A percentile compares a stretch with the other conserved stretches of the same genome.
Conservation (phyloP, 2,797 vertebrate species). For the Peromyscus attwateri region DNA sequence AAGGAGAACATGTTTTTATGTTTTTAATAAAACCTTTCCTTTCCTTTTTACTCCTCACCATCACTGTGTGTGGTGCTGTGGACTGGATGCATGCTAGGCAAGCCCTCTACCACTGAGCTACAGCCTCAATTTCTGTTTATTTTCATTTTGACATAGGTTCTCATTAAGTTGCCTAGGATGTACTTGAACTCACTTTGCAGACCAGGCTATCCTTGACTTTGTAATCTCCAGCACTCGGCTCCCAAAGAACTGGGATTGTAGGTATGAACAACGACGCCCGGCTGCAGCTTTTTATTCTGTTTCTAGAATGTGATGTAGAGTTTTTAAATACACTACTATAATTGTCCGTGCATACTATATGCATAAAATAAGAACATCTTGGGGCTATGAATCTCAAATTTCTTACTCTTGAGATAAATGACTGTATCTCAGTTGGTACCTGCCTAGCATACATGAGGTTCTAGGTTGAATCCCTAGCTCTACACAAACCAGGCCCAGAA, state of each 20-base stretch:
- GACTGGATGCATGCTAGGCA: neutral
- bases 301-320: neutral
- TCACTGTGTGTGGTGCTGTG: neutral
- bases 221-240: neutral
- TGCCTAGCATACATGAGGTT: neutral
- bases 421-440: neutral
- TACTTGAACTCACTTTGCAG: neutral
- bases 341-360: neutral
- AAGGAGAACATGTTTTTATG: neutral
- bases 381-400: neutral
- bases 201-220: neutral
- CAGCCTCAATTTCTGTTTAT: neutral
- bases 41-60: neutral
- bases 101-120: neutral
- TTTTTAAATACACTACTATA: neutral
- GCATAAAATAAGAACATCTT: neutral
- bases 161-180: neutral
- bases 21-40: conserved; percentile 1
- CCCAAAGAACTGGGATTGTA: neutral
- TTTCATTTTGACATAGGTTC: neutral
- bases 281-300: neutral
- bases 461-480: neutral
- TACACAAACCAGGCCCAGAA: neutral
- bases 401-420: neutral
- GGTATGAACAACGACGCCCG: neutral